Evolutionary conservation across 1,140 invertebrate species (phyloP), one percentile per base, ranked within the genome.

Genomic region (Camponotus floridanus): DNA sequence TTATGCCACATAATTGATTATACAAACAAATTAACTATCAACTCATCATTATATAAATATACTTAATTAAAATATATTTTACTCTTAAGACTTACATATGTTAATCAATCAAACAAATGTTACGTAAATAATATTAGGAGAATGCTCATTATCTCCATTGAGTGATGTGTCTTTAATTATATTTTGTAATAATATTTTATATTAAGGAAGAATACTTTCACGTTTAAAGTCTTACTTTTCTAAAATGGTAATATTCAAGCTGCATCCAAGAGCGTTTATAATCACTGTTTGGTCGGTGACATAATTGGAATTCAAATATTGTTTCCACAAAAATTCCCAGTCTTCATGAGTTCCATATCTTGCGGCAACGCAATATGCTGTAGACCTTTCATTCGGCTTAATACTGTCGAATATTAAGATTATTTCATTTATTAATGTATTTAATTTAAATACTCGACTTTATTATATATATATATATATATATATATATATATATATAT

Each of bases 261-360:
- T 96, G 92, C 98, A 98, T 15, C 96, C 96, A 45, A 99, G 95
- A 7, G 97, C 96, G 5, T 91, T 93, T 13, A 98, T 93, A 57
- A 98, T 96, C 0, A 95, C 94, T 31, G 92, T 92, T 91, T 97
- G 96, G 80, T 98, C 97, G 3, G 96, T 94, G 0, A 97, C 96
- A 5, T 97, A 96, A 92, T 97, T 97, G 0, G 97, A 96, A 31
- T 95, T 95, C 64, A 96, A 93, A 91, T 98, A 98, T 51, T 97
- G 94, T 26, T 97, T 92, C 95, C 98, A 98, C 6, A 98, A 95
- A 95, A 97, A 98, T 64, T 98, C 95, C 98, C 98, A 99, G 86
- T 98, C 97, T 0, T 95, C 94, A 80, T 96, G 96, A 13, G 95
- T 95, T 31, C 98, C 98, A 86, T 97, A 93, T 80, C 95, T 96